A percentile compares a stretch with the other conserved stretches of the same genome.
Evolutionary conservation across 2,797 vertebrate genomes (phyloP).

Genomic region (Coregonus ussuriensis): DNA sequence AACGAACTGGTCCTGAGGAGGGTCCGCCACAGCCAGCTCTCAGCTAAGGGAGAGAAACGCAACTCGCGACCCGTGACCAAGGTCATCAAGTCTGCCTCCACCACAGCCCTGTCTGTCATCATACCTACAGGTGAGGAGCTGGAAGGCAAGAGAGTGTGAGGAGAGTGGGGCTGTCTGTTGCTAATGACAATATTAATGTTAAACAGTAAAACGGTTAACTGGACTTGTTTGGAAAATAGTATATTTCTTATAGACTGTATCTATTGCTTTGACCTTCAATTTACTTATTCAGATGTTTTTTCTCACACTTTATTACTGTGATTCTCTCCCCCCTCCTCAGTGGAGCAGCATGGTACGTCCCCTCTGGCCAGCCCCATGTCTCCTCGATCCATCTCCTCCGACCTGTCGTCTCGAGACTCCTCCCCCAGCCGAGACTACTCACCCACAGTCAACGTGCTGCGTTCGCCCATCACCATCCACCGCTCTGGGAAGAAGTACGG

Average conservation of each 20-base stretch:
- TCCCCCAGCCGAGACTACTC: constrained; percentile 90
- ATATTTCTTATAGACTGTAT: background rate
- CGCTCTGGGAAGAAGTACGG: constrained; percentile 91
- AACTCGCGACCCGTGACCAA: constrained; percentile 79
- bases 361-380: constrained; percentile 92
- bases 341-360: constrained; percentile 86
- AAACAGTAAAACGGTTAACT: background rate
- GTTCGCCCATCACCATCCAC: constrained; percentile 89
- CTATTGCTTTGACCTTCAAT: background rate
- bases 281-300: background rate
- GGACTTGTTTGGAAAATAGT: background rate
- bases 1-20: constrained; percentile 87
- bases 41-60: constrained; percentile 79
- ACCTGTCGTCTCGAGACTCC: constrained; percentile 88
- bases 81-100: constrained; percentile 91
- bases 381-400: constrained; percentile 86
- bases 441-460: constrained; percentile 79
- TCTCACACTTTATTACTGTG: background rate
- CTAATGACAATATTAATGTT: background rate
- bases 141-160: background rate
- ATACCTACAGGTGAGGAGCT: constrained; percentile 83
- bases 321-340: constrained; percentile 55
- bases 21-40: constrained; percentile 84
- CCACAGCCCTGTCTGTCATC: constrained; percentile 89
- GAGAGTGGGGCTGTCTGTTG: background rate